phyloP scores from a whole-genome alignment of 2,113 vertebrate genomes.

The Poeciliopsis prolifica region DNA sequence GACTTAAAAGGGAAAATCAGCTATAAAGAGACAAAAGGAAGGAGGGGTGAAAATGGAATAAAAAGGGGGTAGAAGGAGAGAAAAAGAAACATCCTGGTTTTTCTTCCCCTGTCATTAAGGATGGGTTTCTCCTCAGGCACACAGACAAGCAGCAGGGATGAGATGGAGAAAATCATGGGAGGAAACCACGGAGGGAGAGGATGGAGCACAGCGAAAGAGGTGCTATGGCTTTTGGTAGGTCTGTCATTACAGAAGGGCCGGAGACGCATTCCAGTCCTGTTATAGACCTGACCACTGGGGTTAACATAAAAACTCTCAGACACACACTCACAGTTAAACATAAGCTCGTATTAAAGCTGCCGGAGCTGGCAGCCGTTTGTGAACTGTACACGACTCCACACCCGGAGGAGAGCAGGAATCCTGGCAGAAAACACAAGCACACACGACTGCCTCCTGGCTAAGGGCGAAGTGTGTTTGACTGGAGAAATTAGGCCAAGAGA shows the following conservation, averaged over 20 bases:
- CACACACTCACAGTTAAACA: slow-evolving; percentile 21
- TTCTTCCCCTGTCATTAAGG: slow-evolving; percentile 68
- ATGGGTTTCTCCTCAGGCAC: slow-evolving; percentile 49
- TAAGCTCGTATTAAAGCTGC: slow-evolving; percentile 21
- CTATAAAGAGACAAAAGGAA: slow-evolving; percentile 58
- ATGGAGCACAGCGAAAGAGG: slow-evolving; percentile 64
- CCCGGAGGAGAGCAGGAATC: slow-evolving; percentile 36
- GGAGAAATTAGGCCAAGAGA: slow-evolving; percentile 37
- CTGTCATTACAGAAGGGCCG: slow-evolving; percentile 81
- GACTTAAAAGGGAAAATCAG: slow-evolving; percentile 50
- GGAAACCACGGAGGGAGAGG: slow-evolving; percentile 38
- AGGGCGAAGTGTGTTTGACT: slow-evolving; percentile 15
- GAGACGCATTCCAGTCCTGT: slow-evolving; percentile 78
- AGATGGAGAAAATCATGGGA: slow-evolving; percentile 54
- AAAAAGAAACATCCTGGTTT: slow-evolving; percentile 70
- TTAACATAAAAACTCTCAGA: slow-evolving; percentile 61
- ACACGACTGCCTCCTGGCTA: neutral
- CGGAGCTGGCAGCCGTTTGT: slow-evolving; percentile 41
- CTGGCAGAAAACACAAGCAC: slow-evolving; percentile 40
- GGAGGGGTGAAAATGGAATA: slow-evolving; percentile 32
- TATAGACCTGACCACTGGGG: slow-evolving; percentile 78
- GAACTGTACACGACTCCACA: slow-evolving; percentile 67
- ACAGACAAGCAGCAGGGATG: slow-evolving; percentile 37
- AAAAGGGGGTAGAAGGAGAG: slow-evolving; percentile 41
- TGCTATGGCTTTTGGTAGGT: slow-evolving; percentile 79